Evolutionary conservation across 2,797 vertebrate genomes (phyloP).

Genomic region (Hyperoplus lanceolatus): DNA sequence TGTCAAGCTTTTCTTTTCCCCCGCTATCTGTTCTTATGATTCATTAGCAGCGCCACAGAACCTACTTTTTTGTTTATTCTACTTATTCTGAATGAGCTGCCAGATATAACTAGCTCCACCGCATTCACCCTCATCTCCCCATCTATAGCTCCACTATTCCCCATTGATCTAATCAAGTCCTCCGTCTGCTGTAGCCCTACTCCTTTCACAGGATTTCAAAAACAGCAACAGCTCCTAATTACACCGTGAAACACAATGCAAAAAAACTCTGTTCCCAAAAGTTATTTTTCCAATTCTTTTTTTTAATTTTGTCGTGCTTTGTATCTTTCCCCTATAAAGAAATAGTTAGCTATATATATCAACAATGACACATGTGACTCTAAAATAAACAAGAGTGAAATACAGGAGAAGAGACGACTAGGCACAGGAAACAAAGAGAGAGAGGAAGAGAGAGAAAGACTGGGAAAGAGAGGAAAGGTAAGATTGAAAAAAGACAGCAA

Average conservation of each 20-base stretch:
- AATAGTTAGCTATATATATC: slow-evolving; percentile 91
- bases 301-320: slow-evolving; percentile 89
- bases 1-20: slow-evolving; percentile 60
- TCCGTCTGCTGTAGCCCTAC: slow-evolving; percentile 55
- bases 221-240: slow-evolving; percentile 50
- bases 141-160: slow-evolving; percentile 61
- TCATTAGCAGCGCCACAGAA: slow-evolving; percentile 68
- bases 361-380: slow-evolving; percentile 87
- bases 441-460: slow-evolving; percentile 73
- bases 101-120: slow-evolving; percentile 46
- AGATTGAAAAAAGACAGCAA: slow-evolving; percentile 77
- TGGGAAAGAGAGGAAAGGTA: slow-evolving; percentile 67
- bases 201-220: slow-evolving; percentile 49
- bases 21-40: slow-evolving; percentile 71
- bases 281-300: slow-evolving; percentile 78
- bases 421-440: slow-evolving; percentile 78
- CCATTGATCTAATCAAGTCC: slow-evolving; percentile 65
- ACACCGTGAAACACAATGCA: slow-evolving; percentile 46
- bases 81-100: slow-evolving; percentile 56
- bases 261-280: slow-evolving; percentile 50
- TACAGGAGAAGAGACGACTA: slow-evolving; percentile 81
- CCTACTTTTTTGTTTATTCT: slow-evolving; percentile 70
- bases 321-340: slow-evolving; percentile 90
- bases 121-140: slow-evolving; percentile 56
- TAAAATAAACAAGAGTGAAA: slow-evolving; percentile 84